Evolutionary conservation across 2,888 invertebrate species (phyloP).

Genomic region (Unio pictorum): DNA sequence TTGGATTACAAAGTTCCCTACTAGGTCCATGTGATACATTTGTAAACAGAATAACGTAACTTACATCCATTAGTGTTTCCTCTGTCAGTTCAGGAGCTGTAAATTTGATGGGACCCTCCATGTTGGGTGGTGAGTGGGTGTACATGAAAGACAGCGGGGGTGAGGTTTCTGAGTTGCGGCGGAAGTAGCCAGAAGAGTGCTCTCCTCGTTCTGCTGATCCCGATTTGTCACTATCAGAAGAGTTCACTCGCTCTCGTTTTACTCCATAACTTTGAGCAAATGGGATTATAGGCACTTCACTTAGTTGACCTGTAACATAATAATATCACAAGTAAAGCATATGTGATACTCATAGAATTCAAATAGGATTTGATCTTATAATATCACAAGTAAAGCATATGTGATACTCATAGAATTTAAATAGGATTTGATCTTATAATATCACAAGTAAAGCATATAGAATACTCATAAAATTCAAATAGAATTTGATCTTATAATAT

Average conservation of each 20-base stretch:
- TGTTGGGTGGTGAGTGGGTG: conserved; percentile 69
- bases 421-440: too few relatives aligned
- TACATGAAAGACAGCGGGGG: conserved; percentile 54
- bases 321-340: too few relatives aligned
- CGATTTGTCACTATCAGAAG: conserved; percentile 44
- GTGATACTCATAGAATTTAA: too few relatives aligned
- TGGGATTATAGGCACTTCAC: conserved; percentile 26
- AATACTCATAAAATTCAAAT: too few relatives aligned
- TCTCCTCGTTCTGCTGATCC: conserved; percentile 42
- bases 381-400: too few relatives aligned
- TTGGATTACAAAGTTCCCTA: too few relatives aligned
- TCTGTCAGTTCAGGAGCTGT: conserved; percentile 94
- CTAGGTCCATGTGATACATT: too few relatives aligned
- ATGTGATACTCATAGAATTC: too few relatives aligned
- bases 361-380: not conserved
- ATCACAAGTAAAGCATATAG: too few relatives aligned
- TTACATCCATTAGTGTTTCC: conserved; percentile 92
- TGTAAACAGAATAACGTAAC: conserved; percentile 26
- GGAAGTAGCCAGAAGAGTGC: conserved; percentile 35
- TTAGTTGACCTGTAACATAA: too few relatives aligned
- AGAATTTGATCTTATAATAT: too few relatives aligned
- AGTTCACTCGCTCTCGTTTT: conserved; percentile 36
- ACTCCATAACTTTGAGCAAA: conserved; percentile 26
- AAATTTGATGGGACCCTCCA: conserved; percentile 79
- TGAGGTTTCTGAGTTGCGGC: conserved; percentile 45